phyloP scores from a whole-genome alignment of 1,140 invertebrate species.

The Lasioglossum albipes region DNA sequence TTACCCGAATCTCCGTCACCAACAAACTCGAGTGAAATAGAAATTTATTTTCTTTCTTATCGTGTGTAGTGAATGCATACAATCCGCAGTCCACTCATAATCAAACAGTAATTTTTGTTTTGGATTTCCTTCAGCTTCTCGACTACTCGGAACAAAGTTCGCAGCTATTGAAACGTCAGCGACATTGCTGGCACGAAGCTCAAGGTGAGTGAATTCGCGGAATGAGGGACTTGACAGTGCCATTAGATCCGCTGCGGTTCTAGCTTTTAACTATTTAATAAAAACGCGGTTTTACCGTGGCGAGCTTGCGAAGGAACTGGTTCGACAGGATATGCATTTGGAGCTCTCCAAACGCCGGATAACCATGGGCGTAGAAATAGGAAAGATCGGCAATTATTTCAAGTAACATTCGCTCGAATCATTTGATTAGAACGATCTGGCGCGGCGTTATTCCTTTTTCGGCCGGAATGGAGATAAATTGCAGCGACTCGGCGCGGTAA shows the following conservation, averaged over 20 bases:
- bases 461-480: conserved; percentile 18
- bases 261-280: background rate
- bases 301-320: too few relatives aligned
- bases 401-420: background rate
- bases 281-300: background rate
- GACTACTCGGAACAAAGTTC: too few relatives aligned
- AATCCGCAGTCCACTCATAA: too few relatives aligned
- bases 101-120: too few relatives aligned
- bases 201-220: background rate
- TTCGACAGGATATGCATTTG: too few relatives aligned
- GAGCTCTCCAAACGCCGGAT: too few relatives aligned
- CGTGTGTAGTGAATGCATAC: too few relatives aligned
- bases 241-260: background rate
- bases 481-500: background rate
- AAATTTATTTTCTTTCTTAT: too few relatives aligned
- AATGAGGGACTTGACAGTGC: background rate
- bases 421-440: conserved; percentile 18
- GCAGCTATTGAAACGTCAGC: background rate
- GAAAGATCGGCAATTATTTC: background rate
- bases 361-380: background rate
- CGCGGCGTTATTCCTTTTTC: background rate
- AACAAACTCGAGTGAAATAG: too few relatives aligned
- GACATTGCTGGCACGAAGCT: background rate
- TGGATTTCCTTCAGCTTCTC: too few relatives aligned
- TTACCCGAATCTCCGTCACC: too few relatives aligned